A percentile compares a stretch with the other conserved stretches of the same genome.
Conservation (phyloP, 2,113 vertebrate genomes). For the Hipposideros armiger region DNA sequence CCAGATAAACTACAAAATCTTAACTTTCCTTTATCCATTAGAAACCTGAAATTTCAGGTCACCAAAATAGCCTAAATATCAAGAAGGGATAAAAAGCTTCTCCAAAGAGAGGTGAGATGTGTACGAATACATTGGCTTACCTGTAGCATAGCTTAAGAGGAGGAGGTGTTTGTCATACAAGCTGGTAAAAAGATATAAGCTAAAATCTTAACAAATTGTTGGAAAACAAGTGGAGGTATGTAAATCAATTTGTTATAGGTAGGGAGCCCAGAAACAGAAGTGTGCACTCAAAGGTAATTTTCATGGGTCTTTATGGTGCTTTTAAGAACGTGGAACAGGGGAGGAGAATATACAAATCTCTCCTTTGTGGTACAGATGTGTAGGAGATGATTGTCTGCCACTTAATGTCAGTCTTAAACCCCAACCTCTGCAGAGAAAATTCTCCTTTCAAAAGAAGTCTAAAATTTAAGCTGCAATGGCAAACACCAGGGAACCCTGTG, state of each 20-base stretch:
- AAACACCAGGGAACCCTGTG: neutral
- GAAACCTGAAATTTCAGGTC: neutral
- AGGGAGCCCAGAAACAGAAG: neutral
- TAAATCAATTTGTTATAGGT: neutral
- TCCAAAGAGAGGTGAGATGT: neutral
- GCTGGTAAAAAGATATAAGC: neutral
- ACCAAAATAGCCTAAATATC: neutral
- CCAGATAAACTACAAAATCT: neutral
- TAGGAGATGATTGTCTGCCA: neutral
- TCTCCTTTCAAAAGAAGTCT: neutral
- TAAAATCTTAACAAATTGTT: slow-evolving; percentile 15
- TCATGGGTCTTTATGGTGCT: neutral
- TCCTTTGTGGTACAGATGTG: neutral
- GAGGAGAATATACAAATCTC: neutral
- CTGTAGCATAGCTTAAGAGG: neutral
- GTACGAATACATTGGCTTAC: neutral
- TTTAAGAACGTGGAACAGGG: neutral
- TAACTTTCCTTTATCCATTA: neutral
- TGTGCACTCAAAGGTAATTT: neutral
- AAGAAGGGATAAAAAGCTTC: neutral
- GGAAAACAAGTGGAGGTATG: neutral
- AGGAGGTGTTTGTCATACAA: neutral
- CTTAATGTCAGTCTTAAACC: neutral
- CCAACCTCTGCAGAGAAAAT: neutral
- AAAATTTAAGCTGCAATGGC: neutral